phyloP scores from a whole-genome alignment of 2,113 vertebrate species.

The Ailurus styani region DNA sequence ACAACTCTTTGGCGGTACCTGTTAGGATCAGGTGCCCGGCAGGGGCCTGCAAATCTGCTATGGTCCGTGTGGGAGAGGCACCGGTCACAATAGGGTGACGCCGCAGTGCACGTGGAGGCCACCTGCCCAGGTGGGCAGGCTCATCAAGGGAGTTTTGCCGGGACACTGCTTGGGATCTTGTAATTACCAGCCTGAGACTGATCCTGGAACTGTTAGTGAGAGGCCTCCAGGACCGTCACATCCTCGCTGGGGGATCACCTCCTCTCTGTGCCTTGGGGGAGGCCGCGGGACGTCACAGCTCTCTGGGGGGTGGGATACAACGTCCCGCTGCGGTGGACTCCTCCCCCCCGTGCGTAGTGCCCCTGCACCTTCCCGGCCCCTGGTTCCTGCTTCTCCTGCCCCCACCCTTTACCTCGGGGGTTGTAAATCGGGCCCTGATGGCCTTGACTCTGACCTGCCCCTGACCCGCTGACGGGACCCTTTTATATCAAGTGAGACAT shows the following conservation, averaged over 20 bases:
- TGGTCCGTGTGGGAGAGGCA: background rate
- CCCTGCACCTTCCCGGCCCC: background rate
- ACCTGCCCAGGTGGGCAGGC: rapidly evolving
- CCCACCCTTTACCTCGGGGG: background rate
- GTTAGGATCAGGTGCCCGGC: rapidly evolving
- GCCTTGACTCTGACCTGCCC: background rate
- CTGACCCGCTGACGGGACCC: background rate
- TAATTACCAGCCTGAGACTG: background rate
- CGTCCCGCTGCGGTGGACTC: no score
- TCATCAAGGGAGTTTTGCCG: background rate
- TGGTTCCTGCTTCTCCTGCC: background rate
- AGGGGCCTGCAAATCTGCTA: background rate
- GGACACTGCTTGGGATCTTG: background rate
- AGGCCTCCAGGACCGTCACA: background rate
- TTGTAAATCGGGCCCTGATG: background rate
- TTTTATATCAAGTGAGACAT: background rate
- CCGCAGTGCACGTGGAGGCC: rapidly evolving
- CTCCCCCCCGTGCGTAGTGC: no score
- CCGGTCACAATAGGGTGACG: rapidly evolving
- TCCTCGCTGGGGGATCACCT: background rate
- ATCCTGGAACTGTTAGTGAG: background rate
- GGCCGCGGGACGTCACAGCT: background rate
- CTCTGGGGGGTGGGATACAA: background rate
- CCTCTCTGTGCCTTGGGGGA: background rate
- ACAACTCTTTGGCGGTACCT: background rate